Percentiles rank a stretch among this genome's conserved stretches.
These are phyloP conservation scores for Pyrocephalus nanus DNA, from an alignment of 2,797 vertebrate genomes.

Conservation along the genomic window DNA sequence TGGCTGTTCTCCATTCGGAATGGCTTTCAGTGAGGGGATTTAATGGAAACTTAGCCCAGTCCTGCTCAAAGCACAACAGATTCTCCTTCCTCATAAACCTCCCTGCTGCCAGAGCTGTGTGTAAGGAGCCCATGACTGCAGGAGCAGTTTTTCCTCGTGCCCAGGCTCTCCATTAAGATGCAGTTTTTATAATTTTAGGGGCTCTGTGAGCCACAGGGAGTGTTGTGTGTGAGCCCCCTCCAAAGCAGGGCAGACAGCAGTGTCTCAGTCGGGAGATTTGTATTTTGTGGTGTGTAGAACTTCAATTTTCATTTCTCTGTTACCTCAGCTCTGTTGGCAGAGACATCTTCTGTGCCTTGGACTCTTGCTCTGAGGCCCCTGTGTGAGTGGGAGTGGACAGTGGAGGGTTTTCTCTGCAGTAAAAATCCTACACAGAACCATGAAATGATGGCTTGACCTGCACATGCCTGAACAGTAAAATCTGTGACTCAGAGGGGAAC, in stretches of 20 bases:
- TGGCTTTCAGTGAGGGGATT: neutral
- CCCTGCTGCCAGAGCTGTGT: neutral
- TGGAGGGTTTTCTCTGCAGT: neutral
- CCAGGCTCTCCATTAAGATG: neutral
- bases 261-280: neutral
- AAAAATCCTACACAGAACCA: neutral
- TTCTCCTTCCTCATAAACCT: neutral
- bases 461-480: neutral
- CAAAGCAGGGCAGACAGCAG: neutral
- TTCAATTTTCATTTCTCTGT: neutral
- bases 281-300: neutral
- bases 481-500: neutral
- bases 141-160: fast-evolving
- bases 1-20: neutral
- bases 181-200: neutral
- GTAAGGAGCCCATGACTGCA: neutral
- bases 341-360: neutral
- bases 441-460: neutral
- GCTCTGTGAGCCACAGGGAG: neutral
- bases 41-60: neutral
- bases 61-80: neutral
- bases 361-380: neutral
- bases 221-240: neutral
- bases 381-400: neutral
- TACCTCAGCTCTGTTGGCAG: neutral